Percentiles rank a stretch among this genome's conserved stretches.
Conservation (phyloP, 2,888 invertebrate genomes). For the Trissonchulus latispiculum region DNA sequence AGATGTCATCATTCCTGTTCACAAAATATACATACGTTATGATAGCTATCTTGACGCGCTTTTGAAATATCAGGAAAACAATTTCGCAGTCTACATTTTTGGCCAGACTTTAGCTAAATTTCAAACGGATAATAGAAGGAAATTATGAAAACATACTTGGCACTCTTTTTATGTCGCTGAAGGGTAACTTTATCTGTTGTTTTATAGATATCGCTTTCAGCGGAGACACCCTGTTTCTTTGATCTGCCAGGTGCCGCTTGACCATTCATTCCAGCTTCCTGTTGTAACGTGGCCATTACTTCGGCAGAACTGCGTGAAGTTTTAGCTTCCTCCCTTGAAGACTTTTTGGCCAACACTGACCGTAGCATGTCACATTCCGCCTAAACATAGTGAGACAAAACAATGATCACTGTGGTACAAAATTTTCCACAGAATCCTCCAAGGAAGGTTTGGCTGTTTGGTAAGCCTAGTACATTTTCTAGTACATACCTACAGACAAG, state of each 20-base stretch:
- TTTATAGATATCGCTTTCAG: constrained; percentile 37
- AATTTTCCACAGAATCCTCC: too few relatives aligned
- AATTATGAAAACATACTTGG: not conserved
- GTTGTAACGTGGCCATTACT: constrained; percentile 44
- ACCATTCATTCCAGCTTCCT: constrained; percentile 35
- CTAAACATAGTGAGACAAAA: constrained; percentile 32
- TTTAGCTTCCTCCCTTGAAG: constrained; percentile 33
- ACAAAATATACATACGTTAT: too few relatives aligned
- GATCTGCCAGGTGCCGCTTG: constrained; percentile 30
- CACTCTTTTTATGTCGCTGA: constrained; percentile 13
- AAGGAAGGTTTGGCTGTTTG: too few relatives aligned
- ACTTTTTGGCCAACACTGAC: constrained; percentile 49
- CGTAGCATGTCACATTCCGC: constrained; percentile 48
- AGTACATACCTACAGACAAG: too few relatives aligned
- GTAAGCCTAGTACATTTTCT: too few relatives aligned
- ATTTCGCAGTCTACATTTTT: not conserved
- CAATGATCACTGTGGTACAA: too few relatives aligned
- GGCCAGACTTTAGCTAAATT: not conserved
- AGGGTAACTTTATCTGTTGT: not conserved
- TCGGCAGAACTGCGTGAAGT: constrained; percentile 39
- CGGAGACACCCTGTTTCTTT: constrained; percentile 51
- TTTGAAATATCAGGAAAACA: too few relatives aligned
- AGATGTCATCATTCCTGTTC: too few relatives aligned
- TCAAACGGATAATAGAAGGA: not conserved
- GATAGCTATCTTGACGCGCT: too few relatives aligned